phyloP scores from a whole-genome alignment of 2,797 vertebrate species.

The Macropodus opercularis region DNA sequence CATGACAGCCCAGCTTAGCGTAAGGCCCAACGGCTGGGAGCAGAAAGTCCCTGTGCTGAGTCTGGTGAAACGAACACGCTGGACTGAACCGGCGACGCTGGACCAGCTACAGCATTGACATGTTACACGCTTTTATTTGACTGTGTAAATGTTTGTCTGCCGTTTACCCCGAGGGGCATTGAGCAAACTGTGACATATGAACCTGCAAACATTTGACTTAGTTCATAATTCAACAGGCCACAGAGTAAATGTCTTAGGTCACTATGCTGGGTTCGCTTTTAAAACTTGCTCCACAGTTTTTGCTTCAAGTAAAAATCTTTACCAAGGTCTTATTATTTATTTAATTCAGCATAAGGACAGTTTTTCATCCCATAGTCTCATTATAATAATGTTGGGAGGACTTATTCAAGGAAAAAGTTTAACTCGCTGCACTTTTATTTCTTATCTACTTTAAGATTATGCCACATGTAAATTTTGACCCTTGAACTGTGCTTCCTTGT shows the following conservation, averaged over 20 bases:
- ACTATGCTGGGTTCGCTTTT: constrained; percentile 39
- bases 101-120: background rate
- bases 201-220: constrained; percentile 26
- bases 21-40: too few species aligned
- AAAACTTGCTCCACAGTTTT: constrained; percentile 1
- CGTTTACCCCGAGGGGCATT: background rate
- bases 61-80: too few species aligned
- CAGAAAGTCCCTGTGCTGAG: too few species aligned
- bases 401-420: background rate
- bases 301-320: background rate
- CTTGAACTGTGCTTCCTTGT: constrained; percentile 5
- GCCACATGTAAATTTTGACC: constrained; percentile 12
- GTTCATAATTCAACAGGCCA: constrained; percentile 1
- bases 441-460: background rate
- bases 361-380: too few species aligned
- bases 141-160: constrained; percentile 39
- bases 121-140: constrained; percentile 27
- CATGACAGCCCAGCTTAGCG: too few species aligned
- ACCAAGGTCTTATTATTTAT: too few species aligned
- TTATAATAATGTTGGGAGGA: too few species aligned
- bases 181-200: background rate
- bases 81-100: too few species aligned
- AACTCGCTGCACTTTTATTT: background rate
- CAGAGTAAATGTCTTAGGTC: background rate
- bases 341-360: too few species aligned